These are phyloP conservation scores for Heterodera filipjevi DNA, from an alignment of 2,888 invertebrate species.

Conservation along the genomic window DNA sequence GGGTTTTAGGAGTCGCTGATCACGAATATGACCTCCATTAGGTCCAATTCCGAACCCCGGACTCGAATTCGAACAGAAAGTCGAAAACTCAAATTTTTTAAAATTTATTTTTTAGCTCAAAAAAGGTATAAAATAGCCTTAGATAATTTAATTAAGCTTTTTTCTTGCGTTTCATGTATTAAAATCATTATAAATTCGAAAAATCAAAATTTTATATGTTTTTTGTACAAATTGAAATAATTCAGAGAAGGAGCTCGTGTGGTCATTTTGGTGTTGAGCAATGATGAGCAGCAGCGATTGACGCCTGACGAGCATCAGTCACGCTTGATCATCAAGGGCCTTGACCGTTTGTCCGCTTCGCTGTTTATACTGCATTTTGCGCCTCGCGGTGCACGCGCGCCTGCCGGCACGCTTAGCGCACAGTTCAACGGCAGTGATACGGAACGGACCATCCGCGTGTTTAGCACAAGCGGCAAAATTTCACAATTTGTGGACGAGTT, in stretches of 20 bases:
- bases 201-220: too few species aligned
- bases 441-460: slow-evolving; percentile 20
- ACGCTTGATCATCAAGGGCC: slow-evolving; percentile 26
- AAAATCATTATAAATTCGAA: too few species aligned
- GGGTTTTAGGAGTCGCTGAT: too few species aligned
- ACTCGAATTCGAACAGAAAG: too few species aligned
- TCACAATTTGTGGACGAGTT: slow-evolving; percentile 29
- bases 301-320: slow-evolving; percentile 41
- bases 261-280: slow-evolving; percentile 43
- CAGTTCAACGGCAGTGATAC: slow-evolving; percentile 8
- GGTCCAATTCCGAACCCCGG: too few species aligned
- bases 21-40: too few species aligned
- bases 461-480: slow-evolving; percentile 23
- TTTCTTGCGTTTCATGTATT: too few species aligned
- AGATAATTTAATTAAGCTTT: too few species aligned
- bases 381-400: not conserved
- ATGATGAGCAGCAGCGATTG: slow-evolving; percentile 45
- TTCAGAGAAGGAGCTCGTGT: slow-evolving; percentile 36
- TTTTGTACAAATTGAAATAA: too few species aligned
- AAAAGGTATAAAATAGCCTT: too few species aligned
- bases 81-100: too few species aligned
- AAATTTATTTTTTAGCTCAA: too few species aligned
- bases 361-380: slow-evolving; percentile 8
- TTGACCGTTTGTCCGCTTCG: slow-evolving; percentile 8
- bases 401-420: slow-evolving; percentile 8